Evolutionary conservation across 2,888 invertebrate genomes (phyloP), one percentile per base, ranked within the genome.

Genomic region (Acleris literana): DNA sequence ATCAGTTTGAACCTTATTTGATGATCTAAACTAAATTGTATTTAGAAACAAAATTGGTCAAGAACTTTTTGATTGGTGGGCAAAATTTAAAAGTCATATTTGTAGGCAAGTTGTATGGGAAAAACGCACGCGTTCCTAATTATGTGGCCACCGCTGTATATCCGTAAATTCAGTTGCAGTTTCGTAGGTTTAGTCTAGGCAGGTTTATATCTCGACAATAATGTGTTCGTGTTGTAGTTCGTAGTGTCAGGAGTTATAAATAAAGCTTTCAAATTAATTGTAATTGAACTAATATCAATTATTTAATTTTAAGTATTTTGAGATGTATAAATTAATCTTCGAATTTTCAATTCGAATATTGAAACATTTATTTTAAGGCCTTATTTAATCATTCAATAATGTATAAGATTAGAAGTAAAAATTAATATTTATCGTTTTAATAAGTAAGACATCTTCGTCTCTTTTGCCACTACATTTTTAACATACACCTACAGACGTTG

Each of bases 161-260:
- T 39, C 13, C 2, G 39, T 39, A 39, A 13, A 46, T 48, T 60
- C n/a, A 68, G n/a, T 46, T 56, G 39, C 43, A 51, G n/a, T 58
- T 64, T 48, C n/a, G 54, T 64, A 55, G 49, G 25, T 20, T 49
- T 64, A 54, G 48, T 20, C 29, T 65, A 58, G 49, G 22, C 4
- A 49, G 6, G 3, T 63, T 58, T 63, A 46, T 70, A 57, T 72
- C 68, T 76, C 70, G 82, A 82, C 82, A 82, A 82, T 82, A 81
- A 82, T 69, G 70, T 73, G 65, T 75, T 73, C 60, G 63, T 71
- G 67, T 64, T 72, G 71, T 75, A 75, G 73, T 59, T 53, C 56
- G 59, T 72, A 74, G 64, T 68, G 43, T 60, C 68, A 54, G 56
- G 54, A 59, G 74, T 75, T 77, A 73, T 75, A 76, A 68, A 76